Conservation (phyloP, 2,888 invertebrate genomes). For the Plagiodera versicolora region DNA sequence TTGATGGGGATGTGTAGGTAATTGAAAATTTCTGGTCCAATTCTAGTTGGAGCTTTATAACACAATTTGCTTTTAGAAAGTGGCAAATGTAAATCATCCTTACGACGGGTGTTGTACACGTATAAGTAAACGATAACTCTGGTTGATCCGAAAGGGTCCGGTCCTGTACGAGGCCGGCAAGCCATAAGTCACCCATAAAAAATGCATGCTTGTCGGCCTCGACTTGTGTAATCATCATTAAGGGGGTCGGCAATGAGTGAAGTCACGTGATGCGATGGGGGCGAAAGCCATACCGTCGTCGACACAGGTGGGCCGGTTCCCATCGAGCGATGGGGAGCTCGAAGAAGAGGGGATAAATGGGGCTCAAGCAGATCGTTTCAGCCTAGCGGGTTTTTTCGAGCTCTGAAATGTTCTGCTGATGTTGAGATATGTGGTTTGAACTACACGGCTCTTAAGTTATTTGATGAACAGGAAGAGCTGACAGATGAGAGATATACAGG, state of each 20-base stretch:
- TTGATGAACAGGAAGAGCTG: too few species aligned
- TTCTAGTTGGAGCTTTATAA: too few species aligned
- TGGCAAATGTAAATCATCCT: too few species aligned
- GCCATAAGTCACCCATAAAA: constrained; percentile 48
- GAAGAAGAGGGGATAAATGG: background rate
- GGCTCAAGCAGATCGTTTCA: background rate
- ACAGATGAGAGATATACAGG: too few species aligned
- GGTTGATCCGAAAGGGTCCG: background rate
- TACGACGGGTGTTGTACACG: too few species aligned
- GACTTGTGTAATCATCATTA: constrained; percentile 45
- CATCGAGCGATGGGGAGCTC: background rate
- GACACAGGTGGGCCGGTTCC: constrained; percentile 10
- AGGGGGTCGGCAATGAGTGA: constrained; percentile 11
- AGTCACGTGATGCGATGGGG: constrained; percentile 14
- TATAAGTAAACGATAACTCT: too few species aligned
- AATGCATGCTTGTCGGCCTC: constrained; percentile 38
- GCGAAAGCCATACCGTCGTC: background rate
- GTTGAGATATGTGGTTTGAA: too few species aligned
- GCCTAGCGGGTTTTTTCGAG: background rate
- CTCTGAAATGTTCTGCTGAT: background rate
- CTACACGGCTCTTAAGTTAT: too few species aligned
- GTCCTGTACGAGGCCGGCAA: constrained; percentile 14
- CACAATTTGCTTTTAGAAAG: too few species aligned
- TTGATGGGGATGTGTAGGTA: too few species aligned
- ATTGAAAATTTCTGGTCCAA: too few species aligned